phyloP scores from a whole-genome alignment of 1,140 invertebrate species.

The Drosophila neocordata region DNA sequence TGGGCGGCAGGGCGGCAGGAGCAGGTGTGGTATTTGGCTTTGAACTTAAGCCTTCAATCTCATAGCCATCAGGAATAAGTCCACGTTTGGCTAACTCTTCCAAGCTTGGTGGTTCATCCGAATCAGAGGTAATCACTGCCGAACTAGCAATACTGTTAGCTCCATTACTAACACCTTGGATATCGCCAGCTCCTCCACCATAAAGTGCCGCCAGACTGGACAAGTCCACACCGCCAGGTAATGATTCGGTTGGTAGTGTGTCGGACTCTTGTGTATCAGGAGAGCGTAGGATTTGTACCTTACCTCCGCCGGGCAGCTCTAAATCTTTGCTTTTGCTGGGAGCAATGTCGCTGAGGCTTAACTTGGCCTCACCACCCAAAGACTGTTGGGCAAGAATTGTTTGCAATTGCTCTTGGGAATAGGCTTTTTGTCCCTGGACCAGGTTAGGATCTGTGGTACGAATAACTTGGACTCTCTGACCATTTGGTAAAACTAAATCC shows the following conservation, averaged over 20 bases:
- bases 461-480: constrained; percentile 89
- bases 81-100: constrained; percentile 90
- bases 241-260: constrained; percentile 45
- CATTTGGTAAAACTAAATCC: constrained; percentile 88
- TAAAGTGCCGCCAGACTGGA: constrained; percentile 73
- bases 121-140: constrained; percentile 79
- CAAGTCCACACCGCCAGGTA: constrained; percentile 73
- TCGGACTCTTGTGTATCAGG: constrained; percentile 83
- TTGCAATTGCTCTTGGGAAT: constrained; percentile 76
- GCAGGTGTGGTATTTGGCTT: constrained; percentile 85
- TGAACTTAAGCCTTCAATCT: constrained; percentile 89
- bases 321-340: constrained; percentile 86
- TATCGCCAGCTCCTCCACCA: constrained; percentile 66
- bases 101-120: constrained; percentile 84
- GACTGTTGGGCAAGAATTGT: constrained; percentile 68
- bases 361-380: constrained; percentile 52
- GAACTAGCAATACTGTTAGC: constrained; percentile 82
- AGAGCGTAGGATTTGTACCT: constrained; percentile 87
- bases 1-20: constrained; percentile 87
- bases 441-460: constrained; percentile 86
- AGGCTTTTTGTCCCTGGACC: constrained; percentile 82
- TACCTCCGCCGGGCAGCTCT: constrained; percentile 88
- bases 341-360: constrained; percentile 68
- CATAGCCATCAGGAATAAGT: constrained; percentile 89
- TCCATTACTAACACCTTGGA: constrained; percentile 71